These are phyloP conservation scores for Tribolium freemani DNA, from an alignment of 2,888 invertebrate genomes.

Conservation along the genomic window DNA sequence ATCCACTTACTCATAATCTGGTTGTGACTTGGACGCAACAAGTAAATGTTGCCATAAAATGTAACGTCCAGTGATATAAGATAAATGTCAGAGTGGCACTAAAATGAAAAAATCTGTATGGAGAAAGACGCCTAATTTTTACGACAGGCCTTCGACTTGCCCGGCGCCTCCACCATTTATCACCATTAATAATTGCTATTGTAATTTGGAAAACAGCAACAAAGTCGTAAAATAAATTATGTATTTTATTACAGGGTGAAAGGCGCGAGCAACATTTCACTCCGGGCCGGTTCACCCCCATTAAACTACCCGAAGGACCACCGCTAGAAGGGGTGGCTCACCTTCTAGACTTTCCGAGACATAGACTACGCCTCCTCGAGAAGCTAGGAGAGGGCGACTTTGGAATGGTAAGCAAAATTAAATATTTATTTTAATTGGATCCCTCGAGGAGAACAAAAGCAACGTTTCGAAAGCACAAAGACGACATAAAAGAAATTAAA, in stretches of 20 bases:
- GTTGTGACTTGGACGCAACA: neutral
- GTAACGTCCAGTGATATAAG: slow-evolving; percentile 27
- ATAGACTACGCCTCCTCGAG: slow-evolving; percentile 85
- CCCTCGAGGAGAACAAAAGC: slow-evolving; percentile 30
- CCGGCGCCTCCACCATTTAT: slow-evolving; percentile 34
- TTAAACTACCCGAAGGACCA: slow-evolving; percentile 80
- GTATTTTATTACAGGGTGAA: slow-evolving; percentile 69
- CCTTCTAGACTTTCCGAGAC: slow-evolving; percentile 85
- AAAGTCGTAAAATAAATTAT: slow-evolving; percentile 37
- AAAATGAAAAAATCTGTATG: slow-evolving; percentile 2
- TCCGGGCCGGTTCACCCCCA: slow-evolving; percentile 80
- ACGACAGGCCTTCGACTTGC: neutral
- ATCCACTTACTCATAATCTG: too few species aligned
- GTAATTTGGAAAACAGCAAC: slow-evolving; percentile 28
- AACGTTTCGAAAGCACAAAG: slow-evolving; percentile 31
- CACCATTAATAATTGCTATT: slow-evolving; percentile 23
- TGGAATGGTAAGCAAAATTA: slow-evolving; percentile 78
- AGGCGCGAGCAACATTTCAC: slow-evolving; percentile 77
- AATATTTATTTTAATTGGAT: slow-evolving; percentile 43
- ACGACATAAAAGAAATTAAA: slow-evolving; percentile 41
- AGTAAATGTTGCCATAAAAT: slow-evolving; percentile 18
- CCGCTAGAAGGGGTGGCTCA: slow-evolving; percentile 78
- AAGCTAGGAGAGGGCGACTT: slow-evolving; percentile 91
- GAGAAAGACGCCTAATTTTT: neutral
- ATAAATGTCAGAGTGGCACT: slow-evolving; percentile 12